Base-by-base conservation (phyloP, 2,797 vertebrate species). In the Enteromius viviparus region DNA sequence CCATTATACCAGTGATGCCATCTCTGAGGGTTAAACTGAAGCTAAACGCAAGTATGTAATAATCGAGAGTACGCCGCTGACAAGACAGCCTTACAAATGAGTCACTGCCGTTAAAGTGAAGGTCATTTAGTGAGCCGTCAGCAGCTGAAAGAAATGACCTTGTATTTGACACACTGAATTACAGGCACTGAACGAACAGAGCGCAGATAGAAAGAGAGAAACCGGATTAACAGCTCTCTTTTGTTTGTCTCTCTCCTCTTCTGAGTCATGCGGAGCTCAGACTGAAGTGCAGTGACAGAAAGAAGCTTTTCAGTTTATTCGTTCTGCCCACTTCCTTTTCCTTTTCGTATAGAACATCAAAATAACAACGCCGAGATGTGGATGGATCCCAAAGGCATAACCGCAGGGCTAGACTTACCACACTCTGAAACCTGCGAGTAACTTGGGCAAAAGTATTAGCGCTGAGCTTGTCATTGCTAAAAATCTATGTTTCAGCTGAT, bases 181-280 rank as follows among this genome's bases (percentile, higher is more conserved):
- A 32, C 49, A 60, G 51, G 17, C 34, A 1, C 34, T 69, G 78
- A 71, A 37, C 40, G 75, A 77, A 70, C 17, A 17, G 45, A 60
- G 14, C 8, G 5, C 51, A 51, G 62, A 29, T 15, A 79, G 29
- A 34, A 55, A 75, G 42, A 45, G 72, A 65, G 42, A 58, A 40
- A 76, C 58, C 7, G 6, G 62, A 32, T 51, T 64, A 75, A 74
- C 45, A 53, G 23, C 17, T 60, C 64, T 77, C 47, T 77, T 77
- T 69, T 83, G 65, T 83, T 47, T 21, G 64, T 70, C 8, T 71
- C 23, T 47, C 51, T 83, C 51, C 55, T 49, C 53, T 78, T 47
- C 32, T 84, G 82, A 78, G 34, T 84, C 82, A 78, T n/a, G n/a
- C 10, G 0, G n/a, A 9, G n/a, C 47, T 84, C 29, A 42, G 53